Conservation (phyloP, 2,797 vertebrate species). For the Dryobates pubescens region DNA sequence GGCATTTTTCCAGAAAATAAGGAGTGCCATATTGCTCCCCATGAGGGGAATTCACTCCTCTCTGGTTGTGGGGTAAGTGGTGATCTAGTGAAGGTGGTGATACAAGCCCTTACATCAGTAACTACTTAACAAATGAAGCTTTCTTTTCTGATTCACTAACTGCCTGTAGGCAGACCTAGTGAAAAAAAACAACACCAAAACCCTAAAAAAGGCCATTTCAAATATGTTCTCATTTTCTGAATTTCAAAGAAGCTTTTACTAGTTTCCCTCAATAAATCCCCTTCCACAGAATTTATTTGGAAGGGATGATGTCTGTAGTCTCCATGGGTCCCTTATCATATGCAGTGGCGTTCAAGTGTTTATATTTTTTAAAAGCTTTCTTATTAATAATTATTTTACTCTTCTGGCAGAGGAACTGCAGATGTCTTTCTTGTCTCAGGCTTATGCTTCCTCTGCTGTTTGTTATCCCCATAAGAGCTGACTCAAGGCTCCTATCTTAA, state of each 20-base stretch:
- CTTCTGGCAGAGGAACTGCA: neutral
- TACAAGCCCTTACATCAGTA: neutral
- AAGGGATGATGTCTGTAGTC: neutral
- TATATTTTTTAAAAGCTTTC: neutral
- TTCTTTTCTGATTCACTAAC: neutral
- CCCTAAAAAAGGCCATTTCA: neutral
- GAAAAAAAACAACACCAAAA: no score
- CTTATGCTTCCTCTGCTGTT: neutral
- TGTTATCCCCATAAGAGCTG: neutral
- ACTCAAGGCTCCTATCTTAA: neutral
- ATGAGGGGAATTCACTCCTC: neutral
- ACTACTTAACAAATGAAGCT: neutral
- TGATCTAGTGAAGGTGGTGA: neutral
- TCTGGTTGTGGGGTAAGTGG: neutral
- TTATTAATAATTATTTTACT: conserved; percentile 21
- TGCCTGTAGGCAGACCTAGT: neutral
- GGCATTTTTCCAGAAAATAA: neutral
- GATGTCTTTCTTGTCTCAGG: neutral
- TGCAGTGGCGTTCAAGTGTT: neutral
- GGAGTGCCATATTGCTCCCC: neutral
- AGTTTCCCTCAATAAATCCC: accelerated
- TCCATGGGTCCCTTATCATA: neutral
- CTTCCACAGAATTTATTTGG: neutral
- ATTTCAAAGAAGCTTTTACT: neutral
- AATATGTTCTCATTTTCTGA: neutral